Conservation (phyloP, 2,113 vertebrate species). For the Oncorhynchus kisutch region DNA sequence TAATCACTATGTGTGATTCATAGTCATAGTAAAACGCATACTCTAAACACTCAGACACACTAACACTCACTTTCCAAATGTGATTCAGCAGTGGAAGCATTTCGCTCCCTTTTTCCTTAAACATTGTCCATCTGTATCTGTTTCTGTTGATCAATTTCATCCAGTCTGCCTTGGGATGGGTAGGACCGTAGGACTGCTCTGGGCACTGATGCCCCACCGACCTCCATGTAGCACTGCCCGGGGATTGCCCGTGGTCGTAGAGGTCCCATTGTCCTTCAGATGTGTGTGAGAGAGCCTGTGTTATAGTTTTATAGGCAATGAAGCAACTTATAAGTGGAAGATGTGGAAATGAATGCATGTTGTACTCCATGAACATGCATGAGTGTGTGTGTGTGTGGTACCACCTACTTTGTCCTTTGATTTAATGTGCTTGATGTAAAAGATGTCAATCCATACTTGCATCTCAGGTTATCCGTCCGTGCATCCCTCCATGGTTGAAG, state of each 20-base stretch:
- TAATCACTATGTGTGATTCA: no score
- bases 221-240: constrained; percentile 37
- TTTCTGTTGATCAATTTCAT: constrained; percentile 31
- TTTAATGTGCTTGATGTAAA: no score
- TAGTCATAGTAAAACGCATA: no score
- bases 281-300: neutral
- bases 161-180: constrained; percentile 28
- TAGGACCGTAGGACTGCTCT: constrained; percentile 44
- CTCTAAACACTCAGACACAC: neutral
- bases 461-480: no score
- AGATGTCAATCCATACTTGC: no score
- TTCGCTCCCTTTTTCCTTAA: constrained; percentile 25
- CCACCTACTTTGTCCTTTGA: no score
- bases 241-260: constrained; percentile 17
- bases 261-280: constrained; percentile 36
- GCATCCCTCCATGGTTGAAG: no score
- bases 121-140: constrained; percentile 53
- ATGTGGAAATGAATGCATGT: no score
- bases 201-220: constrained; percentile 31
- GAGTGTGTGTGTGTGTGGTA: neutral
- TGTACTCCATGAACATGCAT: neutral
- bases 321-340: neutral
- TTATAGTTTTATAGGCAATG: neutral
- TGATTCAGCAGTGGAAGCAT: constrained; percentile 47
- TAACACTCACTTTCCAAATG: constrained; percentile 18